phyloP scores from a whole-genome alignment of 2,113 vertebrate species.

The Lipotes vexillifer region DNA sequence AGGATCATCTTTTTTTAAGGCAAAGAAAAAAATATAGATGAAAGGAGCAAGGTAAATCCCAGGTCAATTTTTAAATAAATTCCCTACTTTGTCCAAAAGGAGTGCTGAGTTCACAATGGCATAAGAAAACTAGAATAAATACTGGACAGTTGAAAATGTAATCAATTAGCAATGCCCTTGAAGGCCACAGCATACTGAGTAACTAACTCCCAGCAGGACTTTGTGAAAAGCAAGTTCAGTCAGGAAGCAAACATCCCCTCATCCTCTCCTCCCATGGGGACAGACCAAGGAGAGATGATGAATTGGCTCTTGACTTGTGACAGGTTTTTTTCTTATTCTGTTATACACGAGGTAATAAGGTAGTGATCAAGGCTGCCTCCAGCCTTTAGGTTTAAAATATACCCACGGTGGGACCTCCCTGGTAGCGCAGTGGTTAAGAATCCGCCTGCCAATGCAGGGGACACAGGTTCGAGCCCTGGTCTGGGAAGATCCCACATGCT shows the following conservation, averaged over 20 bases:
- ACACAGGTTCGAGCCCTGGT: no score
- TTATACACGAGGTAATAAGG: neutral
- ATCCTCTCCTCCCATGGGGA: neutral
- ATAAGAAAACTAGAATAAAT: neutral
- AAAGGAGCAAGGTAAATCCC: neutral
- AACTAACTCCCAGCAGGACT: neutral
- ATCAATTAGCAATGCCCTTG: neutral
- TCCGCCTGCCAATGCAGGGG: no score
- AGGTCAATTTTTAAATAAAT: slow-evolving; percentile 26
- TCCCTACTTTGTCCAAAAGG: neutral
- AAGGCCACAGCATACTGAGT: neutral
- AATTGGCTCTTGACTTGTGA: neutral
- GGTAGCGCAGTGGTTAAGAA: no score
- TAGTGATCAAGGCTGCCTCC: neutral
- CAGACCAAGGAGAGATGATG: neutral
- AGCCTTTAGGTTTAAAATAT: neutral
- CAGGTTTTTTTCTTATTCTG: neutral
- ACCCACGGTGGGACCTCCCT: no score
- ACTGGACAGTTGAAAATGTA: neutral
- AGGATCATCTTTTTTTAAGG: neutral
- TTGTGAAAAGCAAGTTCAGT: neutral
- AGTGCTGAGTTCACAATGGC: neutral
- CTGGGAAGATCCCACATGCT: no score
- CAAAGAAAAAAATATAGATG: neutral
- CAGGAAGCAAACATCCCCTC: neutral